Evolutionary conservation across 2,888 invertebrate genomes (phyloP).

Genomic region (Oxyscelio sp.): DNA sequence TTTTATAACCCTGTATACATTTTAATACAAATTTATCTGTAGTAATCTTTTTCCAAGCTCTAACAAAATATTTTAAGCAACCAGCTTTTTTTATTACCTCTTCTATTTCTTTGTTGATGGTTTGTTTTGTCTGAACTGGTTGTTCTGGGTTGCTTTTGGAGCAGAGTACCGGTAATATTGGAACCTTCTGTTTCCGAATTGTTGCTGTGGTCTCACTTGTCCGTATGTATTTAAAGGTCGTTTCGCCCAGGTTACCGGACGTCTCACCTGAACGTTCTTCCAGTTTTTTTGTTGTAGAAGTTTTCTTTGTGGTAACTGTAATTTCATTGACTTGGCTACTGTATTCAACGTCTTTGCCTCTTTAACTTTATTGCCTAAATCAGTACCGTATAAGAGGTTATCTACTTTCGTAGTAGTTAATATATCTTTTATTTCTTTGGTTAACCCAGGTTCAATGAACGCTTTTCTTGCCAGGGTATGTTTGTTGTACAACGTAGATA

Average conservation of each 20-base stretch:
- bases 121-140: too few species aligned
- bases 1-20: constrained; percentile 13
- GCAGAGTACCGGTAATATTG: not conserved
- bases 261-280: constrained; percentile 23
- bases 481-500: constrained; percentile 1
- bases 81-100: constrained; percentile 27
- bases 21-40: not conserved
- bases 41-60: constrained; percentile 27
- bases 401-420: constrained; percentile 29
- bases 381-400: constrained; percentile 23
- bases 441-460: constrained; percentile 18
- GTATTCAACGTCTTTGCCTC: constrained; percentile 30
- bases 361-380: constrained; percentile 31
- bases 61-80: constrained; percentile 13
- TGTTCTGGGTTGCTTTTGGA: too few species aligned
- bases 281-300: constrained; percentile 31
- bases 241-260: constrained; percentile 28
- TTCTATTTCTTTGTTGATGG: constrained; percentile 8
- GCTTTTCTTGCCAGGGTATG: constrained; percentile 12
- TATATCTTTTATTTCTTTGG: constrained; percentile 26
- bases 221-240: constrained; percentile 13
- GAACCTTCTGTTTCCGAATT: constrained; percentile 6
- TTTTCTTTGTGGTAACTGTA: not conserved
- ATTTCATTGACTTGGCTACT: constrained; percentile 11
- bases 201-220: constrained; percentile 18